Conservation (phyloP, 2,113 vertebrate genomes). For the Prinia subflava region DNA sequence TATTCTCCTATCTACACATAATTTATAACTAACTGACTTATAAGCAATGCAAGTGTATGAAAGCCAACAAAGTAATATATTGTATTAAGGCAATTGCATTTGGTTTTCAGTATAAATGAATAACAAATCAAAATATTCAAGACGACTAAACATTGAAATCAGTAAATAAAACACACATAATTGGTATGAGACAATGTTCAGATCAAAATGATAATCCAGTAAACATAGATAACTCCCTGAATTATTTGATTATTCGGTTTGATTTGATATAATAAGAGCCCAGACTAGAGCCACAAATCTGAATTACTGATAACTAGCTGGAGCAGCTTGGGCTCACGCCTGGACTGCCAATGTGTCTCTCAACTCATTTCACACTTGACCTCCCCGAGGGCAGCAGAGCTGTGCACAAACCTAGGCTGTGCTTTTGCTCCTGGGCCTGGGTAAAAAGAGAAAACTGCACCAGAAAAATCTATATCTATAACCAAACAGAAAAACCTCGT, state of each 20-base stretch:
- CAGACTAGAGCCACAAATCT: neutral
- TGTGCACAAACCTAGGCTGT: neutral
- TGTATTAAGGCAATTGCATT: neutral
- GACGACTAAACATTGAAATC: neutral
- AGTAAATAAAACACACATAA: neutral
- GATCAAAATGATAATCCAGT: neutral
- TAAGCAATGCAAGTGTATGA: neutral
- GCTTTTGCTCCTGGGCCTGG: neutral
- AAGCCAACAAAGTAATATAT: neutral
- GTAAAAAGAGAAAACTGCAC: neutral
- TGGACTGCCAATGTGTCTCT: conserved; percentile 11
- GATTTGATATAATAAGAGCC: neutral
- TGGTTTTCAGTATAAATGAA: neutral
- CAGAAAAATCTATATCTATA: conserved; percentile 25
- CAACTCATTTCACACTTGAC: conserved; percentile 41
- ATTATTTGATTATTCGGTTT: conserved; percentile 1
- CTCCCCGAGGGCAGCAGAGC: neutral
- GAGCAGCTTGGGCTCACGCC: neutral
- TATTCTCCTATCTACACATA: neutral
- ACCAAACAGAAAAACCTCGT: neutral
- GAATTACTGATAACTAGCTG: conserved; percentile 24
- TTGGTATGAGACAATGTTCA: neutral
- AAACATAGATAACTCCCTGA: neutral
- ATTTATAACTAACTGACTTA: neutral
- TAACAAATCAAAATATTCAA: neutral